Evolutionary conservation across 2,888 invertebrate genomes (phyloP), one percentile per base, ranked within the genome.

Genomic region (Mesopsocus fuscifrons): DNA sequence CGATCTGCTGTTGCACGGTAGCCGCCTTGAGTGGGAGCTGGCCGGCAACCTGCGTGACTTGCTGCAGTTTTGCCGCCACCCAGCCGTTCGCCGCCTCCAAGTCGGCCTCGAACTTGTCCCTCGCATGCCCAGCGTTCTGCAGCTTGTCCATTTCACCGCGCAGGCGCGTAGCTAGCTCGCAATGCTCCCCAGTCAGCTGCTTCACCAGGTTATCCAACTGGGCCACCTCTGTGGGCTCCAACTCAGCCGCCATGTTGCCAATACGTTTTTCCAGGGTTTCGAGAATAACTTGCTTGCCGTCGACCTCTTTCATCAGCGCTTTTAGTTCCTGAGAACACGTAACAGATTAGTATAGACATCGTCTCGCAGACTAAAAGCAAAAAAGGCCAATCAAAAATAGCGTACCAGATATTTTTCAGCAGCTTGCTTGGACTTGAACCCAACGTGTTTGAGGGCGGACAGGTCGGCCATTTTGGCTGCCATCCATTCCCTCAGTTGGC

Each of bases 221-320:
- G 50, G 77, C 75, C 51, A 84, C 77, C 59, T 92, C 92, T 0
- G 75, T 72, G 4, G 80, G 75, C 58, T 91, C 89, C 30, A 92
- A 60, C 58, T 89, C 89, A 46, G 80, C 74, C 54, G 81, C 77
- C 64, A 91, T 79, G 50, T 83, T 82, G 47, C 74, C 73, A 11
- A 88, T 74, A 46, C 87, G 76, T 59, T 83, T 84, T 52, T 84
- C 79, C 20, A 92, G 63, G 1, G 82, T 79, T 52, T 87, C 84
- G 45, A 83, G 76, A 3, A 83, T 69, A 1, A 81, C 72, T 53
- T 81, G 77, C 58, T 88, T 87, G 6, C 80, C 77, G 53, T 87
- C 84, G 2, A 83, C 75, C 60, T 91, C 89, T 60, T 84, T 84
- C 41, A 82, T 63, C 44, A 84, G 63, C 42, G 73, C 72, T 64